Conservation (phyloP, 2,113 vertebrate species). For the Girardinichthys multiradiatus region DNA sequence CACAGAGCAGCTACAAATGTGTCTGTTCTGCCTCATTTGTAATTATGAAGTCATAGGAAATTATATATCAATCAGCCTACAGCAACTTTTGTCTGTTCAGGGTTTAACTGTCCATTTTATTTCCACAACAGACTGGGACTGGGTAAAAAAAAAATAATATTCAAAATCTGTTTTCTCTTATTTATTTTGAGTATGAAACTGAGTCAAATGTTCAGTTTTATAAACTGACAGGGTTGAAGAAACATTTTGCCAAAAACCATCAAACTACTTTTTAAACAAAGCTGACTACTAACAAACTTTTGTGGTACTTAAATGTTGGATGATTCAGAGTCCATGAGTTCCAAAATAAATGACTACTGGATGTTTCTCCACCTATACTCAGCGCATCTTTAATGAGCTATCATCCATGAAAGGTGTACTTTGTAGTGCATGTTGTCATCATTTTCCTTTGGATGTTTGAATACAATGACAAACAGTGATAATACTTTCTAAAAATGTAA, state of each 20-base stretch:
- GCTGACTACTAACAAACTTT: too few species aligned
- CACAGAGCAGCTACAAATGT: conserved; percentile 67
- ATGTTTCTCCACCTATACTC: not conserved
- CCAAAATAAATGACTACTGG: not conserved
- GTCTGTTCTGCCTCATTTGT: conserved; percentile 68
- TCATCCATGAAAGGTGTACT: not conserved
- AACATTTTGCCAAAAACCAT: not conserved
- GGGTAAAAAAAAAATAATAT: not conserved
- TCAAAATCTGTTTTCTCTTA: not conserved
- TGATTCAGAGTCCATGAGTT: not conserved
- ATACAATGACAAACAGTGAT: too few species aligned
- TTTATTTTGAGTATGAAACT: too few species aligned
- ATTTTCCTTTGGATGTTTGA: not conserved
- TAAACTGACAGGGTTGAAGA: too few species aligned
- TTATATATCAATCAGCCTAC: conserved; percentile 61
- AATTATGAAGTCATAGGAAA: conserved; percentile 60
- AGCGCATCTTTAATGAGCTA: not conserved
- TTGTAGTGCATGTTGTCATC: not conserved
- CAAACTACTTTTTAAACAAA: not conserved
- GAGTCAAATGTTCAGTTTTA: too few species aligned
- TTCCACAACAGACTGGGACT: not conserved
- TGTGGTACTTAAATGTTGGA: not conserved
- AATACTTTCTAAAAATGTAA: not conserved
- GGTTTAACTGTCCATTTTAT: conserved; percentile 23
- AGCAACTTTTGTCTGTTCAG: conserved; percentile 78